Evolutionary conservation across 2,797 vertebrate genomes (phyloP), one percentile per base, ranked within the genome.

Genomic region (Gymnopithys bicolor): DNA sequence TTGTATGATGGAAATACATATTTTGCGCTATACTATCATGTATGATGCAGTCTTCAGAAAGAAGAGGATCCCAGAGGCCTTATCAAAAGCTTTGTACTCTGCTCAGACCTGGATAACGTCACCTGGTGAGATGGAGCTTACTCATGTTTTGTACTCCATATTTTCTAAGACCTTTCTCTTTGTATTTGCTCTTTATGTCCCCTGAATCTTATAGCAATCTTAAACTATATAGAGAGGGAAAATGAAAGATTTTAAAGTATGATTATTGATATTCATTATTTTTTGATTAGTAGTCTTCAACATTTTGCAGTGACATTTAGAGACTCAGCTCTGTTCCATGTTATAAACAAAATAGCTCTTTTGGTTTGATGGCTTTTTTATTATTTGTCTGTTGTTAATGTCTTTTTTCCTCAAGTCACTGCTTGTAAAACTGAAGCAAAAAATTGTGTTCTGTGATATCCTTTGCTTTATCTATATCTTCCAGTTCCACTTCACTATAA

Each of bases 41-140:
- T 16, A 62, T 13, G 8, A 15, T 58, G n/a, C 15, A 17, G 28
- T 94, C 86, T 60, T 25, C 59, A 97, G 94, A 90, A 95, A 91
- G 77, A 88, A 90, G 58, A 91, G 33, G 46, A 79, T 69, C 33
- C 74, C 48, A 64, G 83, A 46, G 28, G 7, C 8, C 19, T 87
- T 85, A 28, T 58, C 30, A 48, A 88, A 90, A 51, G 32, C 32
- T 46, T 49, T 53, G 19, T 45, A 64, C 25, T 48, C 39, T 35
- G 33, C 45, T 55, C 45, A 76, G 25, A 93, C 10, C 13, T 69
- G 12, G 89, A 94, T 97, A 87, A 94, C 73, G 55, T 63, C 60
- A 63, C 7, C 19, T 52, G 14, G 28, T 37, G 33, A 84, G 25
- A 30, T 37, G 45, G 22, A 43, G 5, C 24, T 80, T 46, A 58